Conservation (phyloP, 2,888 invertebrate species). For the Mycogona germanica region DNA sequence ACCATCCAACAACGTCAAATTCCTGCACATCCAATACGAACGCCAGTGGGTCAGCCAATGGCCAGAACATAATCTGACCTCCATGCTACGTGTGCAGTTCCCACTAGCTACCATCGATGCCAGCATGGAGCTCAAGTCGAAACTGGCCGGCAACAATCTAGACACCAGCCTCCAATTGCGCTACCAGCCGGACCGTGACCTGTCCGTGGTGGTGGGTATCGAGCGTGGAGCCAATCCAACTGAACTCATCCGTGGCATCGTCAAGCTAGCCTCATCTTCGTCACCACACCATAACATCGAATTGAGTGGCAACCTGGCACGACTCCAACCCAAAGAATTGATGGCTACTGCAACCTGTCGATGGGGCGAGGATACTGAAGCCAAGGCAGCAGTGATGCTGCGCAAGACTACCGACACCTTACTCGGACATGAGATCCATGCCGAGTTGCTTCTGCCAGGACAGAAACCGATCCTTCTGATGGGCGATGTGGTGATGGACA, state of each 20-base stretch:
- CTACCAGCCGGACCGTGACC: background rate
- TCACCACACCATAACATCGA: slow-evolving; percentile 1
- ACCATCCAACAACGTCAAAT: background rate
- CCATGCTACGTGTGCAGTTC: background rate
- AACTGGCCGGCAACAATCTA: background rate
- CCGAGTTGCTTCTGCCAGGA: slow-evolving; percentile 4
- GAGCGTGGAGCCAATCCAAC: background rate
- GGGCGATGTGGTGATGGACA: slow-evolving; percentile 7
- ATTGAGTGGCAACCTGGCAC: slow-evolving; percentile 3
- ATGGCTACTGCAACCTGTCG: background rate
- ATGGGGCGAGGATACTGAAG: slow-evolving; percentile 5
- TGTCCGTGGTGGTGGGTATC: background rate
- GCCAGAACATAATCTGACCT: slow-evolving; percentile 1
- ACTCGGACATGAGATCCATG: background rate
- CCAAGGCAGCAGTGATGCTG: slow-evolving; percentile 1
- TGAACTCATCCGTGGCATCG: slow-evolving; percentile 11
- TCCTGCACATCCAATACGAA: slow-evolving; percentile 19
- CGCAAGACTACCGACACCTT: background rate
- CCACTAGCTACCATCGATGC: slow-evolving; percentile 9
- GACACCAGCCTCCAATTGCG: background rate
- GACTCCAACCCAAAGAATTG: background rate
- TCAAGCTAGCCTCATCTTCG: background rate
- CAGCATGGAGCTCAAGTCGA: background rate
- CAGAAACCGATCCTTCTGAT: slow-evolving; percentile 7
- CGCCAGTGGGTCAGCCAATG: background rate